A percentile compares a stretch with the other conserved stretches of the same genome.
phyloP scores from a whole-genome alignment of 2,888 invertebrate genomes.

The Chymomyza fuscimana region DNA sequence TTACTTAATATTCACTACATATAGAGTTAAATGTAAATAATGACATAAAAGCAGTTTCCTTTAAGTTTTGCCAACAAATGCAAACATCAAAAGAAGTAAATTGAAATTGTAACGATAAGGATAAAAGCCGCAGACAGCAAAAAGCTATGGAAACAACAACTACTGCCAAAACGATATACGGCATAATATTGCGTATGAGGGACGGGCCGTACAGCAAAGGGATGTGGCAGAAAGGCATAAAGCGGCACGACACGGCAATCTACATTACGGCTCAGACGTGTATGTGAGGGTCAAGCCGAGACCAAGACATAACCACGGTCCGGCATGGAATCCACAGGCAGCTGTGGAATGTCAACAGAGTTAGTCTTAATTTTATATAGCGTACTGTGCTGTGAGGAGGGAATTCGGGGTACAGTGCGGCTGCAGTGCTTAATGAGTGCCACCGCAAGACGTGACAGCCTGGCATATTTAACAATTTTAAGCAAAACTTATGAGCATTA shows the following conservation, averaged over 20 bases:
- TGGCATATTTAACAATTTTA: slow-evolving; percentile 67
- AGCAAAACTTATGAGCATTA: slow-evolving; percentile 65
- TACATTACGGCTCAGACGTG: slow-evolving; percentile 18
- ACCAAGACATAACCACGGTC: neutral
- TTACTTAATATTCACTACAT: no score
- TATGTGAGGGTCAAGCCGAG: neutral
- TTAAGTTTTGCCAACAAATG: neutral
- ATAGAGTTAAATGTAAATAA: no score
- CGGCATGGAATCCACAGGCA: neutral
- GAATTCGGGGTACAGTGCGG: neutral
- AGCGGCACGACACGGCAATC: slow-evolving; percentile 16
- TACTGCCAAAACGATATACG: no score
- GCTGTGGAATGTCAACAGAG: neutral
- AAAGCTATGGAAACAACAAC: neutral
- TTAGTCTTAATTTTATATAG: neutral
- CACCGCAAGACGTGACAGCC: slow-evolving; percentile 21
- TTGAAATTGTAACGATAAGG: slow-evolving; percentile 59
- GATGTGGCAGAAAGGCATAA: slow-evolving; percentile 7
- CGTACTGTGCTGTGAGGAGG: no score
- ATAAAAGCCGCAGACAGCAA: slow-evolving; percentile 40
- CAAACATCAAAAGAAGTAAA: slow-evolving; percentile 38
- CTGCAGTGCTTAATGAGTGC: neutral
- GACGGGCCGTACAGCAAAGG: neutral
- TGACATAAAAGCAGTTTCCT: no score
- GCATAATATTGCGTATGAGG: no score